Evolutionary conservation across 2,888 invertebrate genomes (phyloP), one percentile per base, ranked within the genome.

Genomic region (Acleris emargana): DNA sequence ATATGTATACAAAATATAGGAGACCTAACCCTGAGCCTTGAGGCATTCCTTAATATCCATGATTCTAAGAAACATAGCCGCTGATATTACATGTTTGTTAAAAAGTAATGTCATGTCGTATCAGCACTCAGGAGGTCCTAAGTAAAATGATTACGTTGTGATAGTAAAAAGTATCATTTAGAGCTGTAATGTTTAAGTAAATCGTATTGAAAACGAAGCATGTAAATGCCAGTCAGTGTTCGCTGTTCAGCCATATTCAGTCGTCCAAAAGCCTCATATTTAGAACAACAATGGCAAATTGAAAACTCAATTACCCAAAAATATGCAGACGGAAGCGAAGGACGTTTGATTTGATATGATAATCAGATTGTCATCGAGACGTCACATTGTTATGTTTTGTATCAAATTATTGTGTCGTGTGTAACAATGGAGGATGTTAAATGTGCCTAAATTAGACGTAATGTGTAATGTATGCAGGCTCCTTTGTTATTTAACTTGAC

Each of bases 251-350:
- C 13, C 45, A 45, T 45, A 17, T 45, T 45, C 16, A 45, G 45
- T 17, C n/a, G 45, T 45, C 6, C 45, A 6, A 45, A 45, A 7
- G 17, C 45, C n/a, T 45, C 45, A 45, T n/a, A 54, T 62, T 54
- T 61, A 9, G 17, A 32, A 45, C 54, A 38, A 62, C 54, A 62
- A 54, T 62, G n/a, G 45, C 16, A 32, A 54, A 54, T 55, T 50
- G 54, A 60, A 64, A 64, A 16, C 64, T 59, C 64, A 60, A 66
- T 66, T 66, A 61, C 51, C 51, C 43, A 17, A 17, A 52, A 60
- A 60, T n/a, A 17, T 11, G 17, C 1, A 17, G 22, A 55, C 45
- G 64, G 60, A 66, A 60, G 42, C 42, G 17, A 55, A 50, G 22
- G 60, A 32, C n/a, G 7, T 45, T 53, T 52, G 60, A 57, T 57